A percentile compares a stretch with the other conserved stretches of the same genome.
Conservation (phyloP, 2,888 invertebrate species). For the Epistrophe grossulariae region DNA sequence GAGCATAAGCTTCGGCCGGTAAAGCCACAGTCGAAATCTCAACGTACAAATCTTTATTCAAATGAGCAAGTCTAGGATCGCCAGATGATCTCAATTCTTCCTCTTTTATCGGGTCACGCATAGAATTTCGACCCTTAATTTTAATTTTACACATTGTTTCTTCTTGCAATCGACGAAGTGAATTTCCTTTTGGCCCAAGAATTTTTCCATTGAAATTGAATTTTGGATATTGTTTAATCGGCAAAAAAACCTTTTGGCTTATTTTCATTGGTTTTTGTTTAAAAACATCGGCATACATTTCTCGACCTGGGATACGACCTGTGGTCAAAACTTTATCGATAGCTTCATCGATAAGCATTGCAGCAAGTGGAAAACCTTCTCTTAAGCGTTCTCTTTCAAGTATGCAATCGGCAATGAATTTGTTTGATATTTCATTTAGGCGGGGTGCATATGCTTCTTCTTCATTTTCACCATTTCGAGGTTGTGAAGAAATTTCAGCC, state of each 20-base stretch:
- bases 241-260: slow-evolving; percentile 82
- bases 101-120: slow-evolving; percentile 94
- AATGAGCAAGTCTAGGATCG: slow-evolving; percentile 94
- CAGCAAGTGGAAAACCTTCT: slow-evolving; percentile 80
- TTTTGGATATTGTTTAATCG: slow-evolving; percentile 86
- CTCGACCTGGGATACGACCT: slow-evolving; percentile 88
- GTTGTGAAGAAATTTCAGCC: not conserved
- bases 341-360: slow-evolving; percentile 84
- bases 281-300: slow-evolving; percentile 90
- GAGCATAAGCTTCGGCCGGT: slow-evolving; percentile 93
- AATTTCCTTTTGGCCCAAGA: slow-evolving; percentile 96
- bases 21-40: slow-evolving; percentile 94
- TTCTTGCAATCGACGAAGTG: slow-evolving; percentile 95
- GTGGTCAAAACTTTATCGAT: slow-evolving; percentile 89
- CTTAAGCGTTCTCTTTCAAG: slow-evolving; percentile 79
- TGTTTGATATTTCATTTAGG: slow-evolving; percentile 81
- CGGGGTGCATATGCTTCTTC: slow-evolving; percentile 78
- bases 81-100: slow-evolving; percentile 91
- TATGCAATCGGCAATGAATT: slow-evolving; percentile 80
- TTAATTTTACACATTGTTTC: slow-evolving; percentile 98
- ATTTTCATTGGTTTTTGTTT: slow-evolving; percentile 85
- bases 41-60: slow-evolving; percentile 94
- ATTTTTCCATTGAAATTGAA: slow-evolving; percentile 98
- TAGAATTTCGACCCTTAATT: slow-evolving; percentile 95
- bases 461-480: not conserved